A percentile compares a stretch with the other conserved stretches of the same genome.
phyloP scores from a whole-genome alignment of 2,888 invertebrate species.

The Caenorhabditis auriculariae region DNA sequence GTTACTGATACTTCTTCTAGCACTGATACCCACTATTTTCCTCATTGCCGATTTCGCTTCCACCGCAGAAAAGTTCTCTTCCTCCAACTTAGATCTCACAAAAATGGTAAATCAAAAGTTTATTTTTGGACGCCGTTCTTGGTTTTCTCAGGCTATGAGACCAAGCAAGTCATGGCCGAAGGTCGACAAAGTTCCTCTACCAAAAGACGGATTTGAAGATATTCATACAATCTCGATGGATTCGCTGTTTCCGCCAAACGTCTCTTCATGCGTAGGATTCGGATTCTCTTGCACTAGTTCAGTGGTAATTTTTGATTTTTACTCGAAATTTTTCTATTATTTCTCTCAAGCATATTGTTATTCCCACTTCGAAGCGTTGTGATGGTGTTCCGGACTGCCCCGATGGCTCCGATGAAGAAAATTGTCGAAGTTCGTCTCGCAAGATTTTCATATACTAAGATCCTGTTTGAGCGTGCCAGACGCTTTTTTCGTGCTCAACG shows the following conservation, averaged over 20 bases:
- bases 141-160: too few species aligned
- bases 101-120: too few species aligned
- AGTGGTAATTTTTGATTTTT: conserved; percentile 27
- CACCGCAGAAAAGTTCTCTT: too few species aligned
- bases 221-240: conserved; percentile 28
- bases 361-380: conserved; percentile 41
- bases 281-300: conserved; percentile 51
- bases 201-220: conserved; percentile 6
- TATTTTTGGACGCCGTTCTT: too few species aligned
- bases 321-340: background rate
- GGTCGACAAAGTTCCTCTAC: conserved; percentile 11
- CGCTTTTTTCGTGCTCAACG: conserved; percentile 47
- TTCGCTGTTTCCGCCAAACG: conserved; percentile 44
- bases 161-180: conserved; percentile 28
- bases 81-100: too few species aligned
- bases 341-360: conserved; percentile 17
- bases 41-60: too few species aligned
- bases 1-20: too few species aligned
- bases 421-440: conserved; percentile 21
- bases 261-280: conserved; percentile 48
- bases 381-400: conserved; percentile 50
- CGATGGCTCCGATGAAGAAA: conserved; percentile 48
- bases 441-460: background rate
- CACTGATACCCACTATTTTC: too few species aligned
- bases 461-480: conserved; percentile 44